These are phyloP conservation scores for Petaurus breviceps DNA, from an alignment of 2,113 vertebrate genomes.

Conservation along the genomic window DNA sequence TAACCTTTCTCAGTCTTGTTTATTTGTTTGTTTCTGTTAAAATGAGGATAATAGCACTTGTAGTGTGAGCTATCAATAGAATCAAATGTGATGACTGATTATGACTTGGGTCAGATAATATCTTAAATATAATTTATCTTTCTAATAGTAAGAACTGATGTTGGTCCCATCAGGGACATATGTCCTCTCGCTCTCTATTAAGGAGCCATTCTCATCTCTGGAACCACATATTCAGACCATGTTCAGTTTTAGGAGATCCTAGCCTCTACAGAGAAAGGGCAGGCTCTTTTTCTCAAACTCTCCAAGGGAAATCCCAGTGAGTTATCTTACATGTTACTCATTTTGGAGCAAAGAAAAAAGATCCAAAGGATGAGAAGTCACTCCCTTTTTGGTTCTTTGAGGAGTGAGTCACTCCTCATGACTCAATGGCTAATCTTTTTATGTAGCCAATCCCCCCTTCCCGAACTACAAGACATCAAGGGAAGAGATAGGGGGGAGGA, in stretches of 20 bases:
- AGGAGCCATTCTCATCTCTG: background rate
- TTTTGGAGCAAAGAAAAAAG: background rate
- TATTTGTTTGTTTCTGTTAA: background rate
- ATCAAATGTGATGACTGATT: background rate
- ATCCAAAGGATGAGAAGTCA: background rate
- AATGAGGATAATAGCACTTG: background rate
- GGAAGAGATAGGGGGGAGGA: background rate
- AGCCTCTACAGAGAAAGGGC: background rate
- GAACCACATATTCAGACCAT: background rate
- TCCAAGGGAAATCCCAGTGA: background rate
- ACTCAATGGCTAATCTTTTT: background rate
- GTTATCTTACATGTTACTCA: background rate
- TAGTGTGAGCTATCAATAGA: background rate
- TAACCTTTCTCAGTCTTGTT: background rate
- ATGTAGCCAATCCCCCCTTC: background rate
- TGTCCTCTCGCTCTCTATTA: background rate
- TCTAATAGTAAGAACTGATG: background rate
- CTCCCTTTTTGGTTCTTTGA: background rate
- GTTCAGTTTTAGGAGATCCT: background rate
- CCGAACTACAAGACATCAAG: background rate
- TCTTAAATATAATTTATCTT: background rate
- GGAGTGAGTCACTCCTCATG: background rate
- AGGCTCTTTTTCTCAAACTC: background rate
- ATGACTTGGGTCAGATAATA: background rate
- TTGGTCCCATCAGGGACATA: background rate